Base-by-base conservation (phyloP, 2,797 vertebrate genomes). In the Silurus lanzhouensis region DNA sequence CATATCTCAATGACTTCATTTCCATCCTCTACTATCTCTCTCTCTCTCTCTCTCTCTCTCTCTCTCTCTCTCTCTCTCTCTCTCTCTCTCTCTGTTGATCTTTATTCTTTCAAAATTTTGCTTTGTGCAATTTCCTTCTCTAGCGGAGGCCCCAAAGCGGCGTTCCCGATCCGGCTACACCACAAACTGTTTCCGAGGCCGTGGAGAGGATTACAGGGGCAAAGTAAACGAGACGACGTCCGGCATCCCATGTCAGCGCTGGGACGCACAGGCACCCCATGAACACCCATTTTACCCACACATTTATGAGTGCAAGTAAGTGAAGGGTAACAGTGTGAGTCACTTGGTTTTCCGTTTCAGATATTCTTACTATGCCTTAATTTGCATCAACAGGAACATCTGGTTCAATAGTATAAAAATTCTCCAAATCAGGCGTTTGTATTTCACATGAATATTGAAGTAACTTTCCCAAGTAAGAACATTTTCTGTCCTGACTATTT, bases 231-330 rank as follows among this genome's bases (percentile, higher is more conserved):
- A 96, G 90, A 99, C 98, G 0, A 93, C 96, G 0, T 96, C 97
- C 0, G 97, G 97, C 1, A 96, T 97, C 90, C 93, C 95, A 75
- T 99, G 98, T 92, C 98, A 99, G 94, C 95, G 94, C 3, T 99
- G 98, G 98, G 96, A 98, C 0, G 88, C 95, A 2, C 98, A 99
- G 92, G 63, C 76, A 0, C 97, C 97, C 1, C 98, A 99, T 72
- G 93, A 84, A 86, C 98, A 99, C 89, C 95, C 95, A 20, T 99
- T 99, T 15, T 87, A 87, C 68, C 98, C 97, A 0, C 95, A 97
- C 87, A 98, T 96, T 89, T 99, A 99, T 5, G 94, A 95, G 0
- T 99, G 98, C 98, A 99, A 99, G 98, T 99, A 91, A 95, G 87
- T 76, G 4, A 25, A 46, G 19, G 15, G 19, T 2, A 38, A 38